These are phyloP conservation scores for Pipistrellus pygmaeus DNA, from an alignment of 2,797 vertebrate genomes.

Conservation along the genomic window DNA sequence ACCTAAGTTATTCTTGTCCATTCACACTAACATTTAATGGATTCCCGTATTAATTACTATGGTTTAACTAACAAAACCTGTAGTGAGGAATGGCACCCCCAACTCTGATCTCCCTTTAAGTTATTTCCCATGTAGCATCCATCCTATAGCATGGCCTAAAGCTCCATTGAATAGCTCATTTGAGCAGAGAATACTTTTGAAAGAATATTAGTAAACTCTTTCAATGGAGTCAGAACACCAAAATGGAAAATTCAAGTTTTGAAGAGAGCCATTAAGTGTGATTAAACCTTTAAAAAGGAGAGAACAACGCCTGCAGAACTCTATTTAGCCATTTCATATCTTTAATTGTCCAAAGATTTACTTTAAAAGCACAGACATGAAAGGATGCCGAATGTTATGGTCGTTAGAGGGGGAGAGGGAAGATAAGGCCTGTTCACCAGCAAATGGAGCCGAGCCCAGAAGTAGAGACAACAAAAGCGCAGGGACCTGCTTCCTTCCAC, in stretches of 20 bases:
- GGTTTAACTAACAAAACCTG: slow-evolving; percentile 74
- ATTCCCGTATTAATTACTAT: slow-evolving; percentile 69
- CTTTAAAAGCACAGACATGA: slow-evolving; percentile 91
- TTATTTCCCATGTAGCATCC: slow-evolving; percentile 84
- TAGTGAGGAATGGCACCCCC: slow-evolving; percentile 62
- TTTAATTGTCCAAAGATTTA: slow-evolving; percentile 91
- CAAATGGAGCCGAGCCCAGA: slow-evolving; percentile 90
- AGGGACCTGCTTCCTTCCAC: slow-evolving; percentile 87
- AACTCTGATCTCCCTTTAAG: slow-evolving; percentile 81
- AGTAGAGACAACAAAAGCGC: slow-evolving; percentile 87
- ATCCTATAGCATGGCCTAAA: slow-evolving; percentile 84
- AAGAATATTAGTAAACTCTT: slow-evolving; percentile 91
- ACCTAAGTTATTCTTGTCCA: slow-evolving; percentile 14
- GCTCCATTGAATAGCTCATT: slow-evolving; percentile 90
- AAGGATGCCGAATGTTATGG: slow-evolving; percentile 88
- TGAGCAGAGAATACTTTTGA: slow-evolving; percentile 88
- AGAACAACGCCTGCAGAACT: slow-evolving; percentile 88
- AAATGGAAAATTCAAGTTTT: slow-evolving; percentile 90
- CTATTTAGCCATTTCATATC: slow-evolving; percentile 91
- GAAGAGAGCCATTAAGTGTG: slow-evolving; percentile 91
- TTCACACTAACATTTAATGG: slow-evolving; percentile 48
- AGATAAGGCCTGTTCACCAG: slow-evolving; percentile 86
- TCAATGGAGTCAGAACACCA: slow-evolving; percentile 88
- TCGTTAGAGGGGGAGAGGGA: slow-evolving; percentile 86
- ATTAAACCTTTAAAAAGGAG: slow-evolving; percentile 90